Percentiles rank a stretch among this genome's conserved stretches.
Conservation (phyloP, 1,140 invertebrate species). For the Aphidius ervi region DNA sequence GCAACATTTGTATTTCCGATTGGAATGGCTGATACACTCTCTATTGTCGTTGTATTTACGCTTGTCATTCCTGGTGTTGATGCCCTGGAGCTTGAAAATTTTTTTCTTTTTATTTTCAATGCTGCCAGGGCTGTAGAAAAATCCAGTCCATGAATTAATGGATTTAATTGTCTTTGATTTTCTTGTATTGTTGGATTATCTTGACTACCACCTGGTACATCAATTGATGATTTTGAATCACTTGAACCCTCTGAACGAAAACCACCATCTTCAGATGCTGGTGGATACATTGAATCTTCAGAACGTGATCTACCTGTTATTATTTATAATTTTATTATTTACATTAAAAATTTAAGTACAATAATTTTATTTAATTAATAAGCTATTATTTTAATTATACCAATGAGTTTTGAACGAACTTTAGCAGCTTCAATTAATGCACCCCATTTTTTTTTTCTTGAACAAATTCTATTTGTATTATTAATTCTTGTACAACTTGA, state of each 20-base stretch:
- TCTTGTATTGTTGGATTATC: slow-evolving; percentile 14
- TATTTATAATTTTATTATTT: slow-evolving; percentile 8
- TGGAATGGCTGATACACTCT: slow-evolving; percentile 28
- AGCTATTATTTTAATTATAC: slow-evolving; percentile 51
- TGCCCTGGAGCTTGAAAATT: slow-evolving; percentile 71
- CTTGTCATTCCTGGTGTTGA: slow-evolving; percentile 57
- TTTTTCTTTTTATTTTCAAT: slow-evolving; percentile 71
- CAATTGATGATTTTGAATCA: slow-evolving; percentile 48
- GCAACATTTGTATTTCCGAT: slow-evolving; percentile 29
- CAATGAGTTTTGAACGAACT: slow-evolving; percentile 69
- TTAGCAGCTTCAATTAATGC: slow-evolving; percentile 83
- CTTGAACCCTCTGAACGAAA: slow-evolving; percentile 45
- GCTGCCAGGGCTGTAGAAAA: slow-evolving; percentile 59
- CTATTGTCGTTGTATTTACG: slow-evolving; percentile 43
- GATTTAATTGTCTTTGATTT: slow-evolving; percentile 14
- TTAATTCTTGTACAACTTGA: slow-evolving; percentile 44
- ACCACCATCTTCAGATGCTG: slow-evolving; percentile 46
- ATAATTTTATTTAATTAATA: background rate
- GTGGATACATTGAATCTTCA: slow-evolving; percentile 75
- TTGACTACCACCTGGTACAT: slow-evolving; percentile 26
- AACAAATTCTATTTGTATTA: slow-evolving; percentile 30
- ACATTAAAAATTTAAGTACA: background rate
- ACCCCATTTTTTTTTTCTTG: slow-evolving; percentile 57
- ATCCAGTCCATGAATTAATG: slow-evolving; percentile 36
- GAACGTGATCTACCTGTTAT: slow-evolving; percentile 54